phyloP scores from a whole-genome alignment of 1,140 invertebrate genomes.

The Rhagoletis pomonella region DNA sequence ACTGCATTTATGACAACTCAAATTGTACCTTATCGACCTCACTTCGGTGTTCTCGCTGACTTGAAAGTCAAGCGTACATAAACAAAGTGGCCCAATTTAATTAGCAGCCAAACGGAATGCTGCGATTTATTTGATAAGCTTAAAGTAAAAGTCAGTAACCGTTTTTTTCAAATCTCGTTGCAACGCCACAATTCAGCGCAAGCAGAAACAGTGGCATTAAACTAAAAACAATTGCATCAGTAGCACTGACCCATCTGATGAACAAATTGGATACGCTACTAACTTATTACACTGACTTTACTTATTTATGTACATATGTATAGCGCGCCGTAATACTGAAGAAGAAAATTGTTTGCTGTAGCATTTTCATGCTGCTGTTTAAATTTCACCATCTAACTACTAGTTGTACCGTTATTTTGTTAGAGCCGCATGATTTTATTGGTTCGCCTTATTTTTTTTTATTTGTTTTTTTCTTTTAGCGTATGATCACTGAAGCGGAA shows the following conservation, averaged over 20 bases:
- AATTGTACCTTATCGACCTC: too few species aligned
- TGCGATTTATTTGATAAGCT: background rate
- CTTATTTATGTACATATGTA: background rate
- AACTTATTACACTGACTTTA: background rate
- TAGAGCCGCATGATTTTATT: background rate
- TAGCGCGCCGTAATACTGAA: background rate
- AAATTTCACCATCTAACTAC: conserved; percentile 10
- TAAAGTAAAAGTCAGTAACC: background rate
- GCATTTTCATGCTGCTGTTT: conserved; percentile 35
- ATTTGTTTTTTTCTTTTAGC: background rate
- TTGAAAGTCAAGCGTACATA: too few species aligned
- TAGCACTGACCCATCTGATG: conserved; percentile 21
- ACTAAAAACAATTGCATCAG: background rate
- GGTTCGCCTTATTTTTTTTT: background rate
- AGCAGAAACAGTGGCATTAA: background rate
- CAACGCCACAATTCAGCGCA: background rate
- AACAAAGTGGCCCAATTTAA: background rate
- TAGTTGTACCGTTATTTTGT: conserved; percentile 28
- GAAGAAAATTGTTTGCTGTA: background rate
- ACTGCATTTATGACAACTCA: too few species aligned
- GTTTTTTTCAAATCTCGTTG: conserved; percentile 6
- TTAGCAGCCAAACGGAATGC: background rate
- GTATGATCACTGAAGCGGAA: background rate
- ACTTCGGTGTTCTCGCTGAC: too few species aligned
- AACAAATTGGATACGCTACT: conserved; percentile 21